Base-by-base conservation (phyloP, 1,140 invertebrate species). In the Papilio helenus region DNA sequence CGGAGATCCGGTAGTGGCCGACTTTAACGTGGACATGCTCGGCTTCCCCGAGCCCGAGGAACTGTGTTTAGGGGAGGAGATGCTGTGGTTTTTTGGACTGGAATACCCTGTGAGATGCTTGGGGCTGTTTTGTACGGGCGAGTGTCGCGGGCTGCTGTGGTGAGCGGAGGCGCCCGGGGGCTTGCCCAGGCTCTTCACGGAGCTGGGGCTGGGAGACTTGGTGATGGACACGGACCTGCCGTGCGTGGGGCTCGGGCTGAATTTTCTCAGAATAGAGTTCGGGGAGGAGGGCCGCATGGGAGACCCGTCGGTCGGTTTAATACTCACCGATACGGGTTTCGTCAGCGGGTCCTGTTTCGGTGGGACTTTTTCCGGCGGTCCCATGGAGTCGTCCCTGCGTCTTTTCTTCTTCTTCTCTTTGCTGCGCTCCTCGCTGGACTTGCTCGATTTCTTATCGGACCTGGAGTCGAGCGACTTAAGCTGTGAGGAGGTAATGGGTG, bases 21-120 rank as follows among this genome's bases (percentile, higher is more conserved):
- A 97, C 88, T 98, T 98, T n/a, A 98, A 90, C 1, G 97, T 96
- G 0, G 97, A 98, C 96, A 98, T 98, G 86, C 97, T 98, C 0
- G 98, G 98, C 88, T 98, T 98, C 0, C 98, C 97, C 1, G 97
- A 96, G 81, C 97, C 96, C 1, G 96, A 96, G 1, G 96, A 95
- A 76, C 95, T 96, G 80, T 98, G 97, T 90, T 98, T 98, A 14
- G 97, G 97, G 5, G 97, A 97, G 29, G 96, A 97, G 0, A 96
- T 95, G 42, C 96, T 91, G 90, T 96, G 89, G 95, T 96, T 95
- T 92, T 96, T 96, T 84, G 97, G 97, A 94, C 96, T 97, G 73
- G 95, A 96, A 81, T 95, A 96, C 68, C 95, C 96, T 79, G 95
- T 92, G 82, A 95, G 92, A 79, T 97, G 96, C 91, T 97, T 97